phyloP scores from a whole-genome alignment of 2,113 vertebrate species.

The Gasterosteus nipponicus region DNA sequence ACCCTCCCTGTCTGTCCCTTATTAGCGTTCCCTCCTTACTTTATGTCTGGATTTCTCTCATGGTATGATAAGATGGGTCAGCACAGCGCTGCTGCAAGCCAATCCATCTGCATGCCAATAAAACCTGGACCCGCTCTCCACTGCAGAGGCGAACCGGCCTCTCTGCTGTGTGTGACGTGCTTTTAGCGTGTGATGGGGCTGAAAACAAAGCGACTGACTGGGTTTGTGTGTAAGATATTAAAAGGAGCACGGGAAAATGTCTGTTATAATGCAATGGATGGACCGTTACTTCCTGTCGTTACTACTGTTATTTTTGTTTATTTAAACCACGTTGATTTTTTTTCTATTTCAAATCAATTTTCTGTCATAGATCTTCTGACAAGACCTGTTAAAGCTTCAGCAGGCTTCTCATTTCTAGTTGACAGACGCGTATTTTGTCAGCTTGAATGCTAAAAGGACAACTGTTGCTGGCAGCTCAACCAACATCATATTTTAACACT shows the following conservation, averaged over 20 bases:
- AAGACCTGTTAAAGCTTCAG: neutral
- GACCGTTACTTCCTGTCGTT: neutral
- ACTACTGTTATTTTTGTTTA: neutral
- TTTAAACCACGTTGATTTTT: neutral
- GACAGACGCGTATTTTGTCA: neutral
- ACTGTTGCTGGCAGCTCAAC: neutral
- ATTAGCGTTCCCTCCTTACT: constrained; percentile 56
- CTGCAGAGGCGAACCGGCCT: neutral
- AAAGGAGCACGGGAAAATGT: constrained; percentile 4
- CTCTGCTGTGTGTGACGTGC: neutral
- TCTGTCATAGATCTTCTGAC: too few relatives aligned
- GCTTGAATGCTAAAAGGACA: neutral
- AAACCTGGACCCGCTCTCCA: constrained; percentile 36
- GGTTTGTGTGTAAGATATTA: constrained; percentile 14
- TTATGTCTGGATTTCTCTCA: constrained; percentile 44
- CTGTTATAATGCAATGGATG: neutral
- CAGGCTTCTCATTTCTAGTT: neutral
- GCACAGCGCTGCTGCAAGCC: constrained; percentile 39
- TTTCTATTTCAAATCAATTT: neutral
- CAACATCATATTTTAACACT: neutral
- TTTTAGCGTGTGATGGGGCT: neutral
- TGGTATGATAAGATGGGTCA: constrained; percentile 55
- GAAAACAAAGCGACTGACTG: constrained; percentile 1
- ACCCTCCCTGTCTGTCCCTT: constrained; percentile 56
- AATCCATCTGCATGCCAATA: constrained; percentile 68